These are phyloP conservation scores for Eupeodes corollae DNA, from an alignment of 1,140 invertebrate species.

Conservation along the genomic window DNA sequence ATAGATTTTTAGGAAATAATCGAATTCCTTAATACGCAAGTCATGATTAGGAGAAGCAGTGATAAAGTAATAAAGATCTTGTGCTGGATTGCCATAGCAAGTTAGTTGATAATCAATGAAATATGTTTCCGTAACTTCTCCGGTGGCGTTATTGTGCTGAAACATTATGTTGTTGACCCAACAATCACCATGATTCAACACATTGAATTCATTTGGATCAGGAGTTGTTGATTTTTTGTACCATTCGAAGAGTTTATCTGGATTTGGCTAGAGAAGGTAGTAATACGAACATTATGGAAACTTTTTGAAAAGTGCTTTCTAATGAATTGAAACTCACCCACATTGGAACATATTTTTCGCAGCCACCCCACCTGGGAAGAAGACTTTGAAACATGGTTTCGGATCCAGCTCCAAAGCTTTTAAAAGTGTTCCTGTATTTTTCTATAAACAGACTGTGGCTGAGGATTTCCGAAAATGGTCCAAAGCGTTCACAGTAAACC, in stretches of 20 bases:
- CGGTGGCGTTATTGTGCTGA: conserved; percentile 15
- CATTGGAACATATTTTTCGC: conserved; percentile 17
- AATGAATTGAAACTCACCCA: no score
- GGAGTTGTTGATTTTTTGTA: conserved; percentile 7
- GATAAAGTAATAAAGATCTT: conserved; percentile 32
- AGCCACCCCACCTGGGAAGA: conserved; percentile 16
- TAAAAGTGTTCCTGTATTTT: not conserved
- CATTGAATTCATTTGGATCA: conserved; percentile 42
- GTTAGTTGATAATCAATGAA: conserved; percentile 38
- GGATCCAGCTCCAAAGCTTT: no score
- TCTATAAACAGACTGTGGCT: conserved; percentile 17
- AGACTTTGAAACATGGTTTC: no score
- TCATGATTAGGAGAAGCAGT: conserved; percentile 19
- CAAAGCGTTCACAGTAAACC: conserved; percentile 18
- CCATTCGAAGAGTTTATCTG: no score
- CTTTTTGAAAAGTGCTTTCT: no score
- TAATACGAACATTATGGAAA: no score
- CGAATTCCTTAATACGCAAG: conserved; percentile 21
- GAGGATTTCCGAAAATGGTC: conserved; percentile 20
- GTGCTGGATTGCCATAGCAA: conserved; percentile 27
- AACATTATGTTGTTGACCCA: conserved; percentile 37
- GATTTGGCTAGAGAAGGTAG: conserved; percentile 11
- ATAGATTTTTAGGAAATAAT: conserved; percentile 23
- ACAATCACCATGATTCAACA: conserved; percentile 51
- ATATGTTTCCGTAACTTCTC: conserved; percentile 19